Base-by-base conservation (phyloP, 2,888 invertebrate genomes). In the Frankliniella intonsa region DNA sequence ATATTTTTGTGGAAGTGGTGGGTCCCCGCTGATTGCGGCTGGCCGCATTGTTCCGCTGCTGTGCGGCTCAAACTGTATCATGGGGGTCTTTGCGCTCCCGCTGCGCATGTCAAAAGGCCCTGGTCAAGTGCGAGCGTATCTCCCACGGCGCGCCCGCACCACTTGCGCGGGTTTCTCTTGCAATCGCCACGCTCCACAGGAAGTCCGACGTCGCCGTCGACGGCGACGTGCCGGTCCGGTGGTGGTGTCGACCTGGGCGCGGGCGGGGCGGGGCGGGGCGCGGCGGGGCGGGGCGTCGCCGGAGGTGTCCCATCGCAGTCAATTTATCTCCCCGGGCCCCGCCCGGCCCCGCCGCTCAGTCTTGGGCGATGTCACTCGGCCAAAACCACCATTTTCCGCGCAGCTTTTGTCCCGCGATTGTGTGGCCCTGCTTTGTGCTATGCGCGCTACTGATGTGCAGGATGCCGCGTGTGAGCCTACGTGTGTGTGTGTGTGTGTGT, bases 331-430 rank as follows among this genome's bases (percentile, higher is more conserved):
- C 7, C n/a, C 62, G 3, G 38, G 38, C 38, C 38, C 38, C 38
- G 38, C 38, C 38, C 38, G 38, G 38, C 38, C 38, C 38, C 38
- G 38, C 38, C 62, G 62, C n/a, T 62, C 38, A 38, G 62, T 62
- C 62, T 62, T 62, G 62, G 62, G 62, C 19, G 62, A 17, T 62
- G 62, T 62, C 62, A 62, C 14, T 62, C 62, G 62, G 62, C 14
- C 62, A 17, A 62, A 62, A 62, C 62, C 69, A n/a, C 69, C 69
- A 25, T 25, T 25, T 76, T 76, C 69, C 69, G 69, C 69, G 69
- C 62, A 62, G 19, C 62, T 76, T 76, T 76, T 76, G 69, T 69
- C n/a, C 8, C 7, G 9, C 69, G 69, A 69, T 76, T 76, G 69
- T 22, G 69, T 25, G 11, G 19, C 8, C 25, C 69, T 12, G 69